Evolutionary conservation across 2,888 invertebrate genomes (phyloP), one percentile per base, ranked within the genome.

Genomic region (Apamea monoglypha): DNA sequence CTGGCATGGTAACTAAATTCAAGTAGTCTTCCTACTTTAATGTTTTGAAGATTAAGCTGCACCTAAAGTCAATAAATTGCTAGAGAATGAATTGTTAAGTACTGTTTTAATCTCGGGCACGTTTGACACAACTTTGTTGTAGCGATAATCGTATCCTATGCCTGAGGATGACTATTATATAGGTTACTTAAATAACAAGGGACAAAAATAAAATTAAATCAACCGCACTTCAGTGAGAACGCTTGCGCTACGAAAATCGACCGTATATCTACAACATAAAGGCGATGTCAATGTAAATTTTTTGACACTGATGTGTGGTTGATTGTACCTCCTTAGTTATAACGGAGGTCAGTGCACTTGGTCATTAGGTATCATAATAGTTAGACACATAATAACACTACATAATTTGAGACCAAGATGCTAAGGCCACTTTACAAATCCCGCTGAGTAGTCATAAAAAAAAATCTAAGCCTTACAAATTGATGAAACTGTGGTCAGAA

Each of bases 71-170:
- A 67, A 40, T 83, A 70, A 79, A 74, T 72, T 71, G 56, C 32
- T 44, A 76, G 29, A 66, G 64, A 63, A 66, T 64, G 36, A 32
- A 70, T 70, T 53, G 50, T 36, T 50, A 32, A 53, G 25, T 75
- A 29, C 74, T 84, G 70, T 86, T 86, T 84, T 80, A 81, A 83
- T 83, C 76, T 66, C 29, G 59, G 32, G 66, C 85, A 87, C 87
- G 87, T 86, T 80, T 78, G 47, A 47, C 74, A 71, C 78, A 74
- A 82, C 81, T 77, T 85, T 85, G 83, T 85, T 59, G 61, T 40
- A 69, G 29, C 21, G 63, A 73, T 85, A 76, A 81, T 81, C 47
- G 40, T 84, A 73, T 81, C 72, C 75, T 77, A 29, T 75, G 66
- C 72, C 63, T 53, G 44, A 70, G 74, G 18, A 72, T 29, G 75